A percentile compares a stretch with the other conserved stretches of the same genome.
phyloP scores from a whole-genome alignment of 2,113 vertebrate species.

The Jacana jacana region DNA sequence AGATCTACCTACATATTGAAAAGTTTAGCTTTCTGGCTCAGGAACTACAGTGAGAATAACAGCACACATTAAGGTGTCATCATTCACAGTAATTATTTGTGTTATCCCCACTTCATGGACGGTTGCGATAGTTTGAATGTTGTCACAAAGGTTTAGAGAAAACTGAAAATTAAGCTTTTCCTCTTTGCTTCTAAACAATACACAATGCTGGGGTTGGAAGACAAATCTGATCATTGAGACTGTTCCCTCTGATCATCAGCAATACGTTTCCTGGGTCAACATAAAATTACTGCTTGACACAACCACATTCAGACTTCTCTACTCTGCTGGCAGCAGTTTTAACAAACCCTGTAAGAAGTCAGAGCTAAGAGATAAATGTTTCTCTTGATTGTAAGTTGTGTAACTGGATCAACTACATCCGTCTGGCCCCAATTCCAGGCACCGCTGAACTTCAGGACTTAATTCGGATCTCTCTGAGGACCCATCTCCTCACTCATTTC shows the following conservation, averaged over 20 bases:
- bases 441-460: not conserved
- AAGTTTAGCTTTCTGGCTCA: not conserved
- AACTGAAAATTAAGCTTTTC: not conserved
- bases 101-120: not conserved
- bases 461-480: slow-evolving; percentile 30
- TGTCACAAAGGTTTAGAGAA: not conserved
- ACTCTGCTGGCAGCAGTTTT: not conserved
- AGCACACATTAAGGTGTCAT: not conserved
- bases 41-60: not conserved
- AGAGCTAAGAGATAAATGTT: not conserved
- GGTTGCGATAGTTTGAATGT: not conserved
- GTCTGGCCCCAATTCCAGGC: slow-evolving; percentile 34
- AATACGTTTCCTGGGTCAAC: not conserved
- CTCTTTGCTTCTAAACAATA: not conserved
- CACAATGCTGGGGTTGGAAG: not conserved
- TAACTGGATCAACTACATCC: slow-evolving; percentile 21
- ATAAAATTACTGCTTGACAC: not conserved
- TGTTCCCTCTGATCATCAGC: not conserved
- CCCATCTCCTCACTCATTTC: not conserved
- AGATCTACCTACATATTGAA: not conserved
- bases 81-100: not conserved
- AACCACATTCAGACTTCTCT: not conserved
- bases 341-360: not conserved
- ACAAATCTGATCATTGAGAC: not conserved
- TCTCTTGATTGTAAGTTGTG: not conserved